Conservation (phyloP, 1,140 invertebrate genomes). For the Drosophila sechellia region DNA sequence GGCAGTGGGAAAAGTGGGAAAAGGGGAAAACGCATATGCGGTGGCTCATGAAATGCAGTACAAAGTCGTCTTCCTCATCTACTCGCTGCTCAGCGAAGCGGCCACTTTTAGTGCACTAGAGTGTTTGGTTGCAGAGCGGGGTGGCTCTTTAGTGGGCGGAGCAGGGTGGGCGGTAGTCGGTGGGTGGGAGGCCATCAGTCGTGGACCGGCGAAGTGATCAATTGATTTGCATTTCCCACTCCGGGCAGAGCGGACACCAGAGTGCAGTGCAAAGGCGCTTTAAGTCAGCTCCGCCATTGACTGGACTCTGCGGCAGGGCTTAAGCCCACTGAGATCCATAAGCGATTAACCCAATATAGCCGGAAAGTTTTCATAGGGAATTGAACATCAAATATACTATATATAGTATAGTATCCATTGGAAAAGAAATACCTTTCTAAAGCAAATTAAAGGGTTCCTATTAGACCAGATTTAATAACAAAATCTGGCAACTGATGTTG, state of each 20-base stretch:
- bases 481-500: not conserved
- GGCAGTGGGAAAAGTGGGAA: not conserved
- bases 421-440: no score
- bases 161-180: not conserved
- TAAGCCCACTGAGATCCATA: not conserved
- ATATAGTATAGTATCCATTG: no score
- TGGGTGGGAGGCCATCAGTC: conserved; percentile 4
- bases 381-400: no score
- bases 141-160: not conserved
- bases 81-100: conserved; percentile 44
- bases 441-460: not conserved
- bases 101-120: conserved; percentile 35
- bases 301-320: conserved; percentile 19
- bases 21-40: conserved; percentile 36
- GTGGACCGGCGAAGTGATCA: conserved; percentile 59
- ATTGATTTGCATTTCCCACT: conserved; percentile 72
- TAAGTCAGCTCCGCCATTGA: conserved; percentile 16
- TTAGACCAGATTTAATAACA: not conserved
- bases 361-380: not conserved
- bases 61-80: conserved; percentile 20
- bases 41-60: conserved; percentile 67
- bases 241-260: not conserved
- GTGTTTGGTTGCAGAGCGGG: conserved; percentile 5
- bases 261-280: conserved; percentile 27
- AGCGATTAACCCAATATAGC: conserved; percentile 8